These are phyloP conservation scores for Psittacula cyanocephala DNA, from an alignment of 2,113 vertebrate species.

Conservation along the genomic window DNA sequence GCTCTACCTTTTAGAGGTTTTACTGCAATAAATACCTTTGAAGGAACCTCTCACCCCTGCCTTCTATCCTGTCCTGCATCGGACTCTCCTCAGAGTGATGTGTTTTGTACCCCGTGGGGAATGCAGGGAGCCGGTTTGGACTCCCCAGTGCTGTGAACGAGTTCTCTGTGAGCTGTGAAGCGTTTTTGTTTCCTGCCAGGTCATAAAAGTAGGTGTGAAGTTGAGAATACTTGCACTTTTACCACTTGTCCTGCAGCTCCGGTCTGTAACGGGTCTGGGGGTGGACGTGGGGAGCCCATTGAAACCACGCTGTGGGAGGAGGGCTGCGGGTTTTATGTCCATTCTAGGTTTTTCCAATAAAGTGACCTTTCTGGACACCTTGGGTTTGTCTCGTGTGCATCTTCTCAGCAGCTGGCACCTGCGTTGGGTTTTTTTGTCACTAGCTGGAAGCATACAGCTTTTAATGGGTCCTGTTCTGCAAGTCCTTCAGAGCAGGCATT, in stretches of 20 bases:
- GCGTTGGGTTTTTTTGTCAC: neutral
- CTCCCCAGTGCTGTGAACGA: constrained; percentile 45
- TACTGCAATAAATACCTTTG: constrained; percentile 73
- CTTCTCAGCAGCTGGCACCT: neutral
- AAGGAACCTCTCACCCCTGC: constrained; percentile 61
- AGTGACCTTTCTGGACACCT: constrained; percentile 70
- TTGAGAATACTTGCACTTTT: constrained; percentile 58
- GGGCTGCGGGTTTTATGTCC: constrained; percentile 55
- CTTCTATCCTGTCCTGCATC: constrained; percentile 33
- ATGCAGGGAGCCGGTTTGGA: constrained; percentile 22
- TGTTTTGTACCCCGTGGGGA: constrained; percentile 66
- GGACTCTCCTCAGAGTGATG: constrained; percentile 51
- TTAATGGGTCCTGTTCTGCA: neutral
- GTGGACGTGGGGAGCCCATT: constrained; percentile 61
- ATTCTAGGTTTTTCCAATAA: constrained; percentile 69
- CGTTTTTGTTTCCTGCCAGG: constrained; percentile 56
- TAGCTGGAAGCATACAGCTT: neutral
- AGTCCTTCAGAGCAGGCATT: neutral
- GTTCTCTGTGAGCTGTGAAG: constrained; percentile 65
- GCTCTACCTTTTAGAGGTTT: constrained; percentile 76
- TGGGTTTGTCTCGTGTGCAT: neutral
- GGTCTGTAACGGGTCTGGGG: constrained; percentile 30
- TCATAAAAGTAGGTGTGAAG: constrained; percentile 48
- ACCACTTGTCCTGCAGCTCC: constrained; percentile 36
- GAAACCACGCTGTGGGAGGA: constrained; percentile 70